phyloP scores from a whole-genome alignment of 2,113 vertebrate species.

The Prionailurus viverrinus region DNA sequence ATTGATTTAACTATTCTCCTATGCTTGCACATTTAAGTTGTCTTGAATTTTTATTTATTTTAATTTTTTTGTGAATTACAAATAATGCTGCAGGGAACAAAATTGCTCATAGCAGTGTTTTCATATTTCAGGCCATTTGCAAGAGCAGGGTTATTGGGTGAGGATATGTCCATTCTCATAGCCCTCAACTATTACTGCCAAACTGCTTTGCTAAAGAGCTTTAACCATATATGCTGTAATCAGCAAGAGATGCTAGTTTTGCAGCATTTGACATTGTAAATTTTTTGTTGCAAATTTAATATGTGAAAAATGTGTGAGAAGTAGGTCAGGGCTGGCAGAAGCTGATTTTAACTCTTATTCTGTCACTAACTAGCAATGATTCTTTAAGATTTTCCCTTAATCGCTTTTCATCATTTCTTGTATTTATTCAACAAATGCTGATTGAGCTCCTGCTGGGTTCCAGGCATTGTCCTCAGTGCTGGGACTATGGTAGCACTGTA shows the following conservation, averaged over 20 bases:
- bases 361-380: not conserved
- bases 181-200: not conserved
- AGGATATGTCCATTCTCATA: not conserved
- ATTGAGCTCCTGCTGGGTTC: not conserved
- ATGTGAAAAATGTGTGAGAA: conserved; percentile 22
- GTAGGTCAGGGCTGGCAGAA: not conserved
- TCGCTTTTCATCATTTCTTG: not conserved
- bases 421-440: not conserved
- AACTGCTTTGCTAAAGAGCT: conserved; percentile 33
- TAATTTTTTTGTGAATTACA: not conserved
- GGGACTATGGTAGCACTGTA: not conserved
- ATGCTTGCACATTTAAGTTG: not conserved
- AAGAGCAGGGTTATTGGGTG: conserved; percentile 23
- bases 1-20: not conserved
- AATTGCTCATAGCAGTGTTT: conserved; percentile 27
- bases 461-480: not conserved
- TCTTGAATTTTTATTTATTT: not conserved
- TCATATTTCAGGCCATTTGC: conserved; percentile 10
- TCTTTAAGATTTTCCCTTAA: not conserved
- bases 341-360: conserved; percentile 17
- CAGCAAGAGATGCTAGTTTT: conserved; percentile 20
- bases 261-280: conserved; percentile 18
- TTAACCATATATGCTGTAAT: not conserved
- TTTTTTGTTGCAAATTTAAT: conserved; percentile 24
- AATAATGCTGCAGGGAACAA: conserved; percentile 34